Evolutionary conservation across 2,888 invertebrate genomes (phyloP).

Genomic region (Plutella xylostella): DNA sequence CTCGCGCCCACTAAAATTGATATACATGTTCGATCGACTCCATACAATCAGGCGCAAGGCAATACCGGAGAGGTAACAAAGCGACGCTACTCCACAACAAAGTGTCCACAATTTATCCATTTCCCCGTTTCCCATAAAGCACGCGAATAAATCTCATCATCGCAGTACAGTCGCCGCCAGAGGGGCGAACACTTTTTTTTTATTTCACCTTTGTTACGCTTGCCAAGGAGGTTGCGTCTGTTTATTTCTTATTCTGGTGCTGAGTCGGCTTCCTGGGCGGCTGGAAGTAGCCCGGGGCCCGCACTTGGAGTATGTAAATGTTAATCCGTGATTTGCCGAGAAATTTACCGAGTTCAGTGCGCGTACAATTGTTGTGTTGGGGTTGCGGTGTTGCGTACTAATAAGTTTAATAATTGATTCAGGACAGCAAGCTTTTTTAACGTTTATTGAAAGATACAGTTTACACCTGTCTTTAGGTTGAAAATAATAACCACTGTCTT

Average conservation of each 20-base stretch:
- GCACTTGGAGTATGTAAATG: conserved; percentile 12
- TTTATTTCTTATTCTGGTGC: conserved; percentile 66
- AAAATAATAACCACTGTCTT: no score
- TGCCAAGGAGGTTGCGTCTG: conserved; percentile 39
- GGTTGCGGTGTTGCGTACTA: no score
- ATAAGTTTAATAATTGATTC: no score
- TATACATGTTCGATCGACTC: no score
- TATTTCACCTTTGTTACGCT: conserved; percentile 68
- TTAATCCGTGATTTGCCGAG: conserved; percentile 34
- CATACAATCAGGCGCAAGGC: no score
- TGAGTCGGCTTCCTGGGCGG: conserved; percentile 68
- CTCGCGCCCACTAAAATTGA: no score
- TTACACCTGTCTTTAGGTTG: no score
- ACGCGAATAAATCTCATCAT: conserved; percentile 45
- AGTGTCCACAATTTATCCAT: no score
- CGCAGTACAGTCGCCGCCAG: not conserved
- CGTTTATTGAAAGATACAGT: no score
- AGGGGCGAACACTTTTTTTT: conserved; percentile 56
- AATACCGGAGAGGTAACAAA: no score
- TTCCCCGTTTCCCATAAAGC: conserved; percentile 45
- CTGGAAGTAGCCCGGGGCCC: conserved; percentile 49
- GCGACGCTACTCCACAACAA: no score
- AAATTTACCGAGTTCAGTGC: conserved; percentile 24
- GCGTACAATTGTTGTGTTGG: conserved; percentile 3
- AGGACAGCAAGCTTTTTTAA: no score